Evolutionary conservation across 2,113 vertebrate genomes (phyloP), one percentile per base, ranked within the genome.

Genomic region (Antechinus flavipes): DNA sequence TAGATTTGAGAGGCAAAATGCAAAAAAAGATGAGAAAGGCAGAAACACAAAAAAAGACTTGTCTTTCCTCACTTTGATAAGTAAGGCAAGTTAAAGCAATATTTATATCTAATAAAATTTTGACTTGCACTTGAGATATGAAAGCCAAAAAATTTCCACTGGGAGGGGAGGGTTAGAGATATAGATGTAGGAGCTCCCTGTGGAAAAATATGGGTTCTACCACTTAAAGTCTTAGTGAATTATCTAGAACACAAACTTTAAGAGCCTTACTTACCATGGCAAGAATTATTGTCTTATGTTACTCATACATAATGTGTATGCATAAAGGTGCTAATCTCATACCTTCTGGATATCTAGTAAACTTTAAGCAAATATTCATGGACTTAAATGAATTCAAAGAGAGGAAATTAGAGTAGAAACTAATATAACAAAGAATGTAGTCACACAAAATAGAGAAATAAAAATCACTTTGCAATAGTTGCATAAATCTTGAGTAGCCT

Each of bases 381-480:
- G 25, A 76, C 53, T 58, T 27, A 6, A 49, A 26, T 54, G 54
- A 92, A 55, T 58, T 2, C 68, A 84, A 19, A 24, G 6, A n/a
- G 54, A 92, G 22, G n/a, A 55, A 91, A 26, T 47, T 26, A 19
- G n/a, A 55, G 53, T 27, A 27, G 53, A 25, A 30, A 92, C 6
- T 1, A 11, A 27, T n/a, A 27, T 8, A 52, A 56, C 14, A 0
- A 4, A 91, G 24, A 3, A n/a, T n/a, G 42, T 19, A 19, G 19
- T n/a, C 19, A 91, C 25, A 9, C 46, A n/a, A n/a, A 84, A 54
- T 7, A 19, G 54, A 27, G 10, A 8, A 4, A 27, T 54, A 58
- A 22, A 0, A 3, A 3, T 1, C 10, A 0, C 1, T 7, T 7
- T 1, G 0, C 25, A 42, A 7, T 53, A 2, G 27, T 46, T 30